Evolutionary conservation across 2,113 vertebrate species (phyloP), one percentile per base, ranked within the genome.

Genomic region (Grallaria varia): DNA sequence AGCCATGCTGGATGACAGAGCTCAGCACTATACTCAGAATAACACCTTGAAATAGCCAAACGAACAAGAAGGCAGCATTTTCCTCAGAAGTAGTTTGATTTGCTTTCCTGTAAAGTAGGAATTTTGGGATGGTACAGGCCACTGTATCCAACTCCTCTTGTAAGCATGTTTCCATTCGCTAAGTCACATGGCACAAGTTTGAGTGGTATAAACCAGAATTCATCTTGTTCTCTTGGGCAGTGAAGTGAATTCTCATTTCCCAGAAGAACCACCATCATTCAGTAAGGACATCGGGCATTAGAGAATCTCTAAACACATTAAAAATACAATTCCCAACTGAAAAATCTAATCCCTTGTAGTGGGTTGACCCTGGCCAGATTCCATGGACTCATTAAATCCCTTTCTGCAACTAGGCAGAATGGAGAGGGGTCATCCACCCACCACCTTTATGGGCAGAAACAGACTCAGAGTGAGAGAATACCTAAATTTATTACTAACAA

Each of bases 161-260:
- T 22, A 66, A 84, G 5, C 2, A 0, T 14, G 19, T 89, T 91
- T 82, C 69, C 53, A 20, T 53, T 82, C 44, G n/a, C 52, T 9
- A 52, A 37, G 27, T 72, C 78, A n/a, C 44, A 24, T 13, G 56
- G 78, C 53, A 73, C 0, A 0, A 52, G 14, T 30, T 28, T 24
- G 59, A 69, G 28, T 5, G 40, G 49, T 50, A 20, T 15, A 73
- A 76, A 58, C 37, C 72, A 72, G 62, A 80, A 35, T 49, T 33
- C 53, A 30, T n/a, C 55, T 31, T 28, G 13, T 55, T 86, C 62
- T 90, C 71, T 45, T 53, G 78, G 31, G 35, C 56, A 67, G 22
- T 68, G 28, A 82, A 87, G 42, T 42, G 14, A 78, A 79, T 60
- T 52, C 8, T 2, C 10, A 33, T 39, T 92, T 90, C 79, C 55